Percentiles rank a stretch among this genome's conserved stretches.
These are phyloP conservation scores for Xenopus borealis DNA, from an alignment of 2,113 vertebrate genomes.

Conservation along the genomic window DNA sequence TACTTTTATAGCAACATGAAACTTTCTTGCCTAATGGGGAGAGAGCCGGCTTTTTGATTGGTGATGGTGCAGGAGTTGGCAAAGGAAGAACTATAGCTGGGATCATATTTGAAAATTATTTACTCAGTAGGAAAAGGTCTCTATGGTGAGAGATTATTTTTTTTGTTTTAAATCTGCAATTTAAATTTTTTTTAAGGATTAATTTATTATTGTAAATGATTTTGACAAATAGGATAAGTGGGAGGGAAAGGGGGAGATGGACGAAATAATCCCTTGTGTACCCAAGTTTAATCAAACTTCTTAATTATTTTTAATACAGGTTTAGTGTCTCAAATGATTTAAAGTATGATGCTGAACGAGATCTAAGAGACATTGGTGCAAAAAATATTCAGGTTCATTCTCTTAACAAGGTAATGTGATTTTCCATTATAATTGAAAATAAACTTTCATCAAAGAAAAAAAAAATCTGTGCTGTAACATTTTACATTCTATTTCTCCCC, in stretches of 20 bases:
- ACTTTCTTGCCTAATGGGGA: constrained; percentile 94
- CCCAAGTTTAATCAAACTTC: no score
- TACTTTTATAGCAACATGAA: constrained; percentile 88
- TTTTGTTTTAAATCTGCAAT: no score
- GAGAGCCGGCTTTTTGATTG: constrained; percentile 93
- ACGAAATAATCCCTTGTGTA: no score
- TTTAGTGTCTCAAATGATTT: constrained; percentile 98
- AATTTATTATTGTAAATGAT: no score
- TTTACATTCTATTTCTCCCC: no score
- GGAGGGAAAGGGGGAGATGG: no score
- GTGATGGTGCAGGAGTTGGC: constrained; percentile 94
- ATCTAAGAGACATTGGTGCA: constrained; percentile 93
- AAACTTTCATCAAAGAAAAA: constrained; percentile 23
- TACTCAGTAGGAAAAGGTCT: constrained; percentile 92
- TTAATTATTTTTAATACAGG: constrained; percentile 61
- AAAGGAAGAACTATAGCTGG: constrained; percentile 97
- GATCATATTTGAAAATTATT: constrained; percentile 96
- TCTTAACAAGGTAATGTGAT: constrained; percentile 86
- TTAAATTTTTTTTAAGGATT: no score
- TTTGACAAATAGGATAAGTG: no score
- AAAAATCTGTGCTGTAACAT: not conserved
- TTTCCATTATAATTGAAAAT: constrained; percentile 34
- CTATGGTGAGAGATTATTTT: constrained; percentile 79
- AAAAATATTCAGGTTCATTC: constrained; percentile 97
- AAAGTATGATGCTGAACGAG: constrained; percentile 95